A percentile compares a stretch with the other conserved stretches of the same genome.
Evolutionary conservation across 1,140 invertebrate species (phyloP).

Genomic region (Coenobita brevimanus): DNA sequence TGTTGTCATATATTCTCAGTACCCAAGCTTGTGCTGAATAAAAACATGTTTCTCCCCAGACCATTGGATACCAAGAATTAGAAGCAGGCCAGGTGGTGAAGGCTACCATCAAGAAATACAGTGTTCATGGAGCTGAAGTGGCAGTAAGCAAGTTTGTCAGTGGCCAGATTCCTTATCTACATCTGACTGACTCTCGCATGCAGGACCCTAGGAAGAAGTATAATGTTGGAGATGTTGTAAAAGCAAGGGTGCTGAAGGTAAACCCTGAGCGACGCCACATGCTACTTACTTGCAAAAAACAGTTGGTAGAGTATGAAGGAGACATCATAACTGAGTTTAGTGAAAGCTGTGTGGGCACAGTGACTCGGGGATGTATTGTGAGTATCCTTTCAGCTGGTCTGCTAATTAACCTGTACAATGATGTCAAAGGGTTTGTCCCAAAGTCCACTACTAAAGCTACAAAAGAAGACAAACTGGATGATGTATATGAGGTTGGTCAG

Average conservation of each 20-base stretch:
- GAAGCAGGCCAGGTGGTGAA: conserved; percentile 7
- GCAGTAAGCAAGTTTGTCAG: conserved; percentile 33
- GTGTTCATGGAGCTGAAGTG: neutral
- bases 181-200: conserved; percentile 14
- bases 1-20: no score
- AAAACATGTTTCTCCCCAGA: conserved; percentile 22
- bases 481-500: conserved; percentile 15
- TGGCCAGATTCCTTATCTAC: conserved; percentile 23
- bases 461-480: neutral
- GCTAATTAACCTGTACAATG: conserved; percentile 5
- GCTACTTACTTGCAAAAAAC: conserved; percentile 30
- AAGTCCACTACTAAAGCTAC: neutral
- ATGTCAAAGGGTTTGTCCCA: conserved; percentile 52
- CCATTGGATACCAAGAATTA: neutral
- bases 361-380: conserved; percentile 36
- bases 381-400: neutral
- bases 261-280: neutral
- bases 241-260: conserved; percentile 26
- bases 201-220: conserved; percentile 27
- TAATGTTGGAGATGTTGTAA: neutral
- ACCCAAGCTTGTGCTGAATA: no score
- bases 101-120: conserved; percentile 23
- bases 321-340: conserved; percentile 29
- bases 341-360: neutral
- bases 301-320: neutral